These are phyloP conservation scores for Oxystoma pomonae DNA, from an alignment of 2,888 invertebrate genomes.

Conservation along the genomic window DNA sequence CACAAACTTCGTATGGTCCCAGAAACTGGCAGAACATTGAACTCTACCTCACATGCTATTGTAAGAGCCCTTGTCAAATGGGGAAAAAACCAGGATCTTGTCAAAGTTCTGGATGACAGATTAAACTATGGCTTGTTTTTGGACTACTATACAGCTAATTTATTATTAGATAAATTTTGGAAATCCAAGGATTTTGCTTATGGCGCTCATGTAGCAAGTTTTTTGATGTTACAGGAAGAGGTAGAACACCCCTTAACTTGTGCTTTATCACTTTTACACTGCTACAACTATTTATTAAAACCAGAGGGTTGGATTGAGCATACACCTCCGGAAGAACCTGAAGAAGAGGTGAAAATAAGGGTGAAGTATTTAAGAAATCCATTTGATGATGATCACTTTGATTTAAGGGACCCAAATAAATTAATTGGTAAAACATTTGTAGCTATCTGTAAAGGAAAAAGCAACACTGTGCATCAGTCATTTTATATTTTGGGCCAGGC, in stretches of 20 bases:
- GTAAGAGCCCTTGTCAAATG: conserved; percentile 57
- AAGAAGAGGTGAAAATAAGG: conserved; percentile 52
- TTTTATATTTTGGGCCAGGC: conserved; percentile 47
- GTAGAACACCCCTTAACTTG: conserved; percentile 66
- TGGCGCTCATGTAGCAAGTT: conserved; percentile 73
- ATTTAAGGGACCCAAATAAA: conserved; percentile 65
- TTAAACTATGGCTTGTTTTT: conserved; percentile 87
- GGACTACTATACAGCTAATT: conserved; percentile 74
- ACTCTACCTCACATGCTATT: conserved; percentile 81
- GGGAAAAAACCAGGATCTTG: conserved; percentile 59
- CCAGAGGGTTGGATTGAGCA: conserved; percentile 49
- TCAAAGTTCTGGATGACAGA: conserved; percentile 73
- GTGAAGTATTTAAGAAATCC: conserved; percentile 77
- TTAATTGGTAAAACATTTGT: conserved; percentile 81
- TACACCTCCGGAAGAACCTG: conserved; percentile 43
- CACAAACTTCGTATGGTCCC: conserved; percentile 69
- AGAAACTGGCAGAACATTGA: conserved; percentile 65
- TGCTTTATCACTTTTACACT: conserved; percentile 67
- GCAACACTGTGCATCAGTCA: conserved; percentile 50
- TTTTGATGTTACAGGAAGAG: conserved; percentile 89
- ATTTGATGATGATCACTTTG: conserved; percentile 87
- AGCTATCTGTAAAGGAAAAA: conserved; percentile 51
- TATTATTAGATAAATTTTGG: conserved; percentile 76
- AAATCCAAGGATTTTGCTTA: conserved; percentile 61
- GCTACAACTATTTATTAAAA: conserved; percentile 64